Percentiles rank a stretch among this genome's conserved stretches.
Evolutionary conservation across 2,888 invertebrate genomes (phyloP).

Genomic region (Diplazon laetatorius): DNA sequence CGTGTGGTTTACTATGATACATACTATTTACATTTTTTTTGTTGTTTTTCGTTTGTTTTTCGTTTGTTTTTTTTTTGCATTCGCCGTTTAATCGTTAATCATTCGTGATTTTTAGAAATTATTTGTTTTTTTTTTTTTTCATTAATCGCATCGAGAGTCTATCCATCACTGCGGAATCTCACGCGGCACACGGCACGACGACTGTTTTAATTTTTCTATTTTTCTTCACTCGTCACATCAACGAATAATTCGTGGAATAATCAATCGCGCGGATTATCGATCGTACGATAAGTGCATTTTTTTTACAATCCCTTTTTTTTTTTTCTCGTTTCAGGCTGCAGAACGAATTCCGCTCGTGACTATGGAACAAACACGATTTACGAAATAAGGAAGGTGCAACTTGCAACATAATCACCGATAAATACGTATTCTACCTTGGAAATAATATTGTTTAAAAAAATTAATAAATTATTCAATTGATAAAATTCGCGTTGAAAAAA

Average conservation of each 20-base stretch:
- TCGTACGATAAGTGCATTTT: conserved; percentile 4
- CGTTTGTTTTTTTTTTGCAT: background rate
- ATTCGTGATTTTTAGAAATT: no score
- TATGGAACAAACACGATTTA: no score
- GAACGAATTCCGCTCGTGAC: conserved; percentile 8
- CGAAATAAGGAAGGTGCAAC: conserved; percentile 1
- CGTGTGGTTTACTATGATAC: conserved; percentile 74
- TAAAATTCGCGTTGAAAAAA: background rate
- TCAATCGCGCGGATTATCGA: conserved; percentile 2
- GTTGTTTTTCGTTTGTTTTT: conserved; percentile 5
- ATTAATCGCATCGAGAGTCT: conserved; percentile 32
- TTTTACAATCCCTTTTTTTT: no score
- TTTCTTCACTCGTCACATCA: conserved; percentile 1
- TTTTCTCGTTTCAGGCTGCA: conserved; percentile 17
- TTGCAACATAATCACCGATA: background rate
- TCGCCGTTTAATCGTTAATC: no score
- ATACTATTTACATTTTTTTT: conserved; percentile 76
- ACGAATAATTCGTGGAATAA: conserved; percentile 4
- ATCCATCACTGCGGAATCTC: conserved; percentile 12
- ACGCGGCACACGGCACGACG: conserved; percentile 17
- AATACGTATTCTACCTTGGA: background rate
- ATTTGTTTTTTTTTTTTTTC: conserved; percentile 31
- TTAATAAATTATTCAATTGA: background rate
- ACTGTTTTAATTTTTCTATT: no score
- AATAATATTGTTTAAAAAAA: conserved; percentile 24